Evolutionary conservation across 1,140 invertebrate genomes (phyloP).

Genomic region (Gryllus bimaculatus): DNA sequence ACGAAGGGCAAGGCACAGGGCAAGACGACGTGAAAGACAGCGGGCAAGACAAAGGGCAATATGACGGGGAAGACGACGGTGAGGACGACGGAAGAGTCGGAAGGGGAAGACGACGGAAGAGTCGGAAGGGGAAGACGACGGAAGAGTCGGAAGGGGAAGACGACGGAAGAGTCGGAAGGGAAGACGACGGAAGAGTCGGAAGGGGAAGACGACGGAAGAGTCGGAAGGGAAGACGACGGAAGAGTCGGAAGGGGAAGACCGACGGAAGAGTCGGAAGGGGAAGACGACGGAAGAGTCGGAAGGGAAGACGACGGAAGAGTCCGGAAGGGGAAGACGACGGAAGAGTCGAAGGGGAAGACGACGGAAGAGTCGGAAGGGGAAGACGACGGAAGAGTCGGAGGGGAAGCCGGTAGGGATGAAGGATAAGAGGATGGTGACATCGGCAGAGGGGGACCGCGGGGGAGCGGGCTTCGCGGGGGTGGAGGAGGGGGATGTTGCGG

Average conservation of each 20-base stretch:
- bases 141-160: too few species aligned
- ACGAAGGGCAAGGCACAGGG: neutral
- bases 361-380: neutral
- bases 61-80: neutral
- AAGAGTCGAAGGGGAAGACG: neutral
- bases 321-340: neutral
- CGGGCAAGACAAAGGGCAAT: neutral
- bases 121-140: too few species aligned
- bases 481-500: neutral
- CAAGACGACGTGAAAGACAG: neutral
- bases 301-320: too few species aligned
- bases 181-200: too few species aligned
- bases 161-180: too few species aligned
- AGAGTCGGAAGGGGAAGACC: too few species aligned
- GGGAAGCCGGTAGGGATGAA: neutral
- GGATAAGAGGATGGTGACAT: neutral
- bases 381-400: neutral
- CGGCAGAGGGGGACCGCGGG: neutral
- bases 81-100: neutral
- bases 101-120: too few species aligned
- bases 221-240: too few species aligned
- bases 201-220: too few species aligned
- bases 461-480: constrained; percentile 5
- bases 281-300: too few species aligned
- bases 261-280: too few species aligned